These are phyloP conservation scores for Platichthys flesus DNA, from an alignment of 2,113 vertebrate species.

Conservation along the genomic window DNA sequence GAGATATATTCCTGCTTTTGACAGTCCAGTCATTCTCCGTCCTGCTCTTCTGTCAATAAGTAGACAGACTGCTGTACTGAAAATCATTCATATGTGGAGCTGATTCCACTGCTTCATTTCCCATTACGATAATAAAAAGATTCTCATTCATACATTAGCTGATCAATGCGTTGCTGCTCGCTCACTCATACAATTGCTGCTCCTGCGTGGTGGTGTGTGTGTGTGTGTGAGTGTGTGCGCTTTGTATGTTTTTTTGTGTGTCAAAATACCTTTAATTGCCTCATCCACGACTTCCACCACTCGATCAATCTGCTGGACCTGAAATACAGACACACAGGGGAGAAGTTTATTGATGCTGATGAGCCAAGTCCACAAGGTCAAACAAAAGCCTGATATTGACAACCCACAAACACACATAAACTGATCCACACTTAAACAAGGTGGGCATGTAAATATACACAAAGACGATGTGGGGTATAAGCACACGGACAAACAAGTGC, in stretches of 20 bases:
- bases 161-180: slow-evolving; percentile 34
- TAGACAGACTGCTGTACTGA: slow-evolving; percentile 1
- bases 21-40: background rate
- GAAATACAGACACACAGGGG: slow-evolving; percentile 59
- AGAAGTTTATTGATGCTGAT: slow-evolving; percentile 56
- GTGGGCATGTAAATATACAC: slow-evolving; percentile 40
- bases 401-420: slow-evolving; percentile 32
- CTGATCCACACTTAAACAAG: slow-evolving; percentile 48
- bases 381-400: slow-evolving; percentile 57
- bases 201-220: no score
- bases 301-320: slow-evolving; percentile 82
- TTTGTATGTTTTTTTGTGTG: background rate
- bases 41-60: slow-evolving; percentile 9
- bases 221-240: background rate
- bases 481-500: slow-evolving; percentile 32
- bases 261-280: slow-evolving; percentile 77
- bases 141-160: slow-evolving; percentile 13
- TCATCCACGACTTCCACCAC: slow-evolving; percentile 81
- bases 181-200: background rate
- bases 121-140: slow-evolving; percentile 3
- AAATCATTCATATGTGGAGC: slow-evolving; percentile 18
- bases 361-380: slow-evolving; percentile 46
- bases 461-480: slow-evolving; percentile 27
- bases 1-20: background rate
- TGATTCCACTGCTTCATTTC: slow-evolving; percentile 19